Evolutionary conservation across 2,888 invertebrate species (phyloP), one percentile per base, ranked within the genome.

Genomic region (Philereme vetulata): DNA sequence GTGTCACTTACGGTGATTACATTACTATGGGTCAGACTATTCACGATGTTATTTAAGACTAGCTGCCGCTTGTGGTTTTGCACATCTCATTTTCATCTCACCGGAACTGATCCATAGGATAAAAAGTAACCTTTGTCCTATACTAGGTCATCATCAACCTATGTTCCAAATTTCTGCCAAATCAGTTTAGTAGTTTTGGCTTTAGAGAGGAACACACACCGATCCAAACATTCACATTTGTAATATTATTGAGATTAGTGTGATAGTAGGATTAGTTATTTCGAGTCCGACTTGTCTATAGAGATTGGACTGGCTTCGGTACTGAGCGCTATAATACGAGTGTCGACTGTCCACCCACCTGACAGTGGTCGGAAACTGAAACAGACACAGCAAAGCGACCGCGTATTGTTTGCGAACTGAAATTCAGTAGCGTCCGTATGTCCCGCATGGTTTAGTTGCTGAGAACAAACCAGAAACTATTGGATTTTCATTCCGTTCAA

Each of bases 371-470:
- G 66, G 63, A 66, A 64, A 60, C 66, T 38, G 58, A 64, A 59
- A 65, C 54, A 67, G 62, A 58, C 59, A 61, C 52, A 46, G 64
- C 62, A 69, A 69, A 65, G 64, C 60, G 55, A 65, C 62, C 63
- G 56, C 57, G 43, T 61, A 60, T 66, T 67, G 69, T 69, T 67
- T 60, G 64, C 58, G 50, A 56, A 63, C 65, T 62, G 62, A 67
- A 66, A 64, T 63, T 70, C 64, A 60, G 52, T 51, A 60, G 56
- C 58, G 53, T 48, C 62, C 53, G 56, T 62, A 57, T 59, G 43
- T 50, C 42, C 45, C 34, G 33, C 38, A 40, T 45, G 50, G 36
- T 46, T 7, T 38, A 33, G 45, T 11, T 45, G 5, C 8, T 38
- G 6, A 38, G 7, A 33, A 34, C 50, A 51, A 44, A 47, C 43